These are phyloP conservation scores for Microcebus murinus DNA, from an alignment of 2,113 vertebrate genomes.

Conservation along the genomic window DNA sequence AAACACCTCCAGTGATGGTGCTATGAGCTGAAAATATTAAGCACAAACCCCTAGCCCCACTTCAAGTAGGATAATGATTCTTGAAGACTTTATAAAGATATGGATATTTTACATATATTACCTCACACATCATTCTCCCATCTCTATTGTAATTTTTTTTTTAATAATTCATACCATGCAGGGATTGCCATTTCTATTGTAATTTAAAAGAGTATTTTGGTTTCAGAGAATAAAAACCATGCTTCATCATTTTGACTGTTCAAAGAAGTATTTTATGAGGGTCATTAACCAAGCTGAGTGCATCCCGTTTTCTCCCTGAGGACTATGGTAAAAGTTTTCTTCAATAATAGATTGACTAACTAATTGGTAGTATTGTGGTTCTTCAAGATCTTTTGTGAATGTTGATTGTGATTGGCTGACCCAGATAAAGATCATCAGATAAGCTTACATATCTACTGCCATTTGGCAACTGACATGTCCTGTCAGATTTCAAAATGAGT, in stretches of 20 bases:
- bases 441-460: background rate
- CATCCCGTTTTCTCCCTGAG: background rate
- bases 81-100: background rate
- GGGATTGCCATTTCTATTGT: background rate
- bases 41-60: too few species aligned
- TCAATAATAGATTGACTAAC: background rate
- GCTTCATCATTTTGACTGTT: background rate
- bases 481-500: conserved; percentile 10
- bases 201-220: conserved; percentile 21
- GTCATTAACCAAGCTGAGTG: background rate
- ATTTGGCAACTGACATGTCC: background rate
- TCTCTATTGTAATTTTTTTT: background rate
- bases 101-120: background rate
- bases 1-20: too few species aligned
- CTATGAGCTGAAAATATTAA: too few species aligned
- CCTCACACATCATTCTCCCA: background rate
- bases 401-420: background rate
- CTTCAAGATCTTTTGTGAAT: background rate
- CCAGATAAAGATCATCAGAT: background rate
- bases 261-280: background rate
- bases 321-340: background rate
- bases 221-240: conserved; percentile 6
- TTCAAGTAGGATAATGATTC: background rate
- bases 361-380: background rate
- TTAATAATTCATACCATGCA: too few species aligned